Conservation (phyloP, 2,113 vertebrate species). For the Drymodes brunneopygia region DNA sequence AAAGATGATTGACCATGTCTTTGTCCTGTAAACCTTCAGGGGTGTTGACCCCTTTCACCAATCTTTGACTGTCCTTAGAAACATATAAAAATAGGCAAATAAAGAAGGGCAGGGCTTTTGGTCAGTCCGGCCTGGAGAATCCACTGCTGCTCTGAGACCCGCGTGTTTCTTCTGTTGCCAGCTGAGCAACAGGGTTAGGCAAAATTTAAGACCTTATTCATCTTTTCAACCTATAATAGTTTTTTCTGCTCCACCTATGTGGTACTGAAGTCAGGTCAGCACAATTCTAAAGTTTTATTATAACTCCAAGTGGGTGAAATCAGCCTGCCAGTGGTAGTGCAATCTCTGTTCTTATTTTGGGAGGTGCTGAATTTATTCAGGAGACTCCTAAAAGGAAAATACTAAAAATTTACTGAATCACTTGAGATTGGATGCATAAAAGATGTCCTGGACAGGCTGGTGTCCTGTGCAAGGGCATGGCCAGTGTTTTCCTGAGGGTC, state of each 20-base stretch:
- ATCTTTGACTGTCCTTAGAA: too few relatives aligned
- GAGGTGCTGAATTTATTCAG: background rate
- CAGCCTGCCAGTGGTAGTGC: background rate
- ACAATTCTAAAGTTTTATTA: conserved; percentile 42
- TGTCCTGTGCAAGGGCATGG: background rate
- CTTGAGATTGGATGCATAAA: background rate
- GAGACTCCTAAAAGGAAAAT: background rate
- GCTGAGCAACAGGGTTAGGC: too few relatives aligned
- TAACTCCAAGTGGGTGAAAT: conserved; percentile 23
- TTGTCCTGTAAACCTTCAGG: too few relatives aligned
- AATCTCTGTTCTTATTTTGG: background rate
- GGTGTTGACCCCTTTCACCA: too few relatives aligned
- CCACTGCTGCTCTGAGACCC: too few relatives aligned
- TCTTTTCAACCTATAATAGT: background rate
- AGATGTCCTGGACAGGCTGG: background rate
- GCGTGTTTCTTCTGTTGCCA: too few relatives aligned
- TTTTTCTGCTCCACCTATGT: background rate
- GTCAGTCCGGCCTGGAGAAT: too few relatives aligned
- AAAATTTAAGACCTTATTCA: conserved; percentile 47
- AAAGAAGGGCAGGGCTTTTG: too few relatives aligned
- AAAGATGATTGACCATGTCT: too few relatives aligned
- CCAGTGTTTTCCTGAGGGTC: background rate
- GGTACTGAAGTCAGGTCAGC: conserved; percentile 34
- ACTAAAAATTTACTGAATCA: background rate
- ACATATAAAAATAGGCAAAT: too few relatives aligned